Evolutionary conservation across 2,113 vertebrate genomes (phyloP), one percentile per base, ranked within the genome.

Genomic region (Gasterosteus aculeatus): DNA sequence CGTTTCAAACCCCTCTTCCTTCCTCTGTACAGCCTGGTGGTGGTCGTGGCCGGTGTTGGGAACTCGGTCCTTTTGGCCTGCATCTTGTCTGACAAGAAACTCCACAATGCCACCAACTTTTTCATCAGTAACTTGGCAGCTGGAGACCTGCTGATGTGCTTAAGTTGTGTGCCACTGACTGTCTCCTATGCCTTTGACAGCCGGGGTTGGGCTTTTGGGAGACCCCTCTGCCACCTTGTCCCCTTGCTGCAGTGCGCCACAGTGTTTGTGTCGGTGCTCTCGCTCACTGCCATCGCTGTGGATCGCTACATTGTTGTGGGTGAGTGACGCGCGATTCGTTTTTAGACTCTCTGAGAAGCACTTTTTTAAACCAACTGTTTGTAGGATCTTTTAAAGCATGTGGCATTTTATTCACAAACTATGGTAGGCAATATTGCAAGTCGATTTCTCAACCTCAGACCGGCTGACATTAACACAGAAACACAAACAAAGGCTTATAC

Each of bases 41-140:
- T 95, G 75, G 89, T 80, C 0, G 93, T 95, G 47, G 95, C 95
- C 6, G 92, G 92, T 8, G 84, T 94, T 3, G 95, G 95, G 56
- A 95, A 95, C 73, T 75, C 84, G 33, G 92, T 94, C 85, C 85
- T 95, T 51, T 76, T 95, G 66, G 91, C 88, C 44, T 94, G 95
- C 74, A 95, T 95, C 56, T 41, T 92, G 47, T 71, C 72, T 0
- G 94, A 95, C 86, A 93, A 93, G 82, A 95, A 94, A 69, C 93
- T 95, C 42, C 94, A 95, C 91, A 95, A 94, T 9, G 93, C 93
- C 82, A 95, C 94, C 74, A 95, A 95, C 85, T 85, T 95, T 85
- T 95, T 95, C 86, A 93, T 95, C 1, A 94, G 94, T 10, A 95
- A 95, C 86, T 82, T 95, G 29, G 93, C 95, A 1, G 92, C 91